Evolutionary conservation across 2,888 invertebrate species (phyloP), one percentile per base, ranked within the genome.

Genomic region (Agrochola lychnidis): DNA sequence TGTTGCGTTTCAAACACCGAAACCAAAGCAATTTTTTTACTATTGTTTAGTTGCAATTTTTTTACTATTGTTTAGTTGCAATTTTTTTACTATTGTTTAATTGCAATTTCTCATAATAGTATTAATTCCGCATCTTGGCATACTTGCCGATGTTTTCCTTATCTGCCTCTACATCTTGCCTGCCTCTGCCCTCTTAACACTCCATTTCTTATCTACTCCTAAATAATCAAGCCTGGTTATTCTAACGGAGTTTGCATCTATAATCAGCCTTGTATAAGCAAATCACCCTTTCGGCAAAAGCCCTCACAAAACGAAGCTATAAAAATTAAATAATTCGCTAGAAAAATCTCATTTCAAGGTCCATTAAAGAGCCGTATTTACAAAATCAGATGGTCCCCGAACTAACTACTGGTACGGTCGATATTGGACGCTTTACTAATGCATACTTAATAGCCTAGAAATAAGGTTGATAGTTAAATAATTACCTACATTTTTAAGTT

Each of bases 361-460:
- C 84, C 80, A 79, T 79, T 75, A 45, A 69, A 85, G 76, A 81
- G 85, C 81, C 76, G 76, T 82, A 86, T 85, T 84, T 84, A 89
- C 85, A 89, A 89, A 90, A 91, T 89, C 84, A 90, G 87, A 90
- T 92, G 93, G 93, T 93, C 91, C 92, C 92, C 68, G 79, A 89
- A 83, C 76, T 87, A 86, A 79, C 77, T 83, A 86, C 72, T 77
- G 72, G 71, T 51, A 56, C 56, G 53, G 63, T 81, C 45, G 56
- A 48, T 62, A 62, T 53, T 14, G 36, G 45, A 66, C 77, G 79
- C 79, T 87, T 82, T 64, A 78, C 82, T 63, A 48, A 82, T 48
- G 16, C 9, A 59, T 25, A 10, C 40, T 36, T 45, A n/a, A 36
- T 12, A 10, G 2, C 19, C n/a, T 14, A 22, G 3, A 16, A 42